These are phyloP conservation scores for Grammomys dolichurus DNA, from an alignment of 2,113 vertebrate species.

Conservation along the genomic window DNA sequence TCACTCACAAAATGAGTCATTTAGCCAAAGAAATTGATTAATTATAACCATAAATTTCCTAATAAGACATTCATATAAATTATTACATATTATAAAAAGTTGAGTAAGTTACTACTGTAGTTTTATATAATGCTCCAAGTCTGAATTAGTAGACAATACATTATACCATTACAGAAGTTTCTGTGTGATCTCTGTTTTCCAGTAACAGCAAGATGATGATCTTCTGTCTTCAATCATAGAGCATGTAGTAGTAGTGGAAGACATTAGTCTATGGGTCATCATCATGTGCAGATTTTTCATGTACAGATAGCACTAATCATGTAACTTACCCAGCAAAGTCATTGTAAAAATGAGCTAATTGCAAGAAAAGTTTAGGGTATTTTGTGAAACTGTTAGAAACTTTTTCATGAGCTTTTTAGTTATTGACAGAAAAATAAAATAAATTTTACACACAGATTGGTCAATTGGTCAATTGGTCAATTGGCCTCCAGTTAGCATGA, in stretches of 20 bases:
- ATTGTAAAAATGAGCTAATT: not conserved
- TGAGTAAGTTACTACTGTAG: not conserved
- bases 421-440: not conserved
- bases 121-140: not conserved
- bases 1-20: not conserved
- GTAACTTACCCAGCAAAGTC: not conserved
- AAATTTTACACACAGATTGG: not conserved
- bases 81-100: not conserved
- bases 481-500: not conserved
- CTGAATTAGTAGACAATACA: not conserved
- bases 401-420: not conserved
- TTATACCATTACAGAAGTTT: not conserved
- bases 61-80: not conserved
- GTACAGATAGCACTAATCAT: not conserved
- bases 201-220: not conserved
- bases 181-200: not conserved
- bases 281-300: not conserved
- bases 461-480: not conserved
- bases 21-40: not conserved
- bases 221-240: not conserved
- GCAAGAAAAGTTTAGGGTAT: not conserved
- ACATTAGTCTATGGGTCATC: not conserved
- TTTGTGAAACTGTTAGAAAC: not conserved
- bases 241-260: not conserved
- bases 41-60: not conserved